Evolutionary conservation across 2,797 vertebrate species (phyloP), one percentile per base, ranked within the genome.

Genomic region (Semotilus atromaculatus): DNA sequence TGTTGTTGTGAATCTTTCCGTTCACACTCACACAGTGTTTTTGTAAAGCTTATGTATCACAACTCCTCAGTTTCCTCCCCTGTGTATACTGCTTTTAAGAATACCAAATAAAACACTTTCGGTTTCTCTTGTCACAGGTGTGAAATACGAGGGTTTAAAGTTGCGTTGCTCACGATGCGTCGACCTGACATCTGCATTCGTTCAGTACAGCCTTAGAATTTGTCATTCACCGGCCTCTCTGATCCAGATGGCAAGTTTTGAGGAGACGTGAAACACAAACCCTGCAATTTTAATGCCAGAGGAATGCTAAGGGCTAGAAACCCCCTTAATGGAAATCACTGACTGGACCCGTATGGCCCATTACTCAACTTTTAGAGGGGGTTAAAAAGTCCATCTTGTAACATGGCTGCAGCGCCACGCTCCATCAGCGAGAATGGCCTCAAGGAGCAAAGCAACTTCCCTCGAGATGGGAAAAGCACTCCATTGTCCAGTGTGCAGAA

Each of bases 161-260:
- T 60, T 1, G 23, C 43, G 70, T n/a, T 72, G 29, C 29, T 45
- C 82, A 18, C 14, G 62, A 45, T 60, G 53, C 16, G 38, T 80
- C 10, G 51, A 5, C 60, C 76, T 31, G 81, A 86, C 82, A 86
- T 85, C 87, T 86, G 86, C 79, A 29, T 73, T 62, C 70, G 67
- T 74, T 89, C 75, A 80, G 68, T 80, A 64, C 43, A 11, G 10
- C 53, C 38, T 13, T 7, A 7, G 66, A 67, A 76, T 82, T 68
- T 45, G 83, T 84, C 79, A 23, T 70, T 90, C 80, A 23, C 38
- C 66, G 19, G 23, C 26, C 26, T 43, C 83, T 78, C 70, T 19
- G 31, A 40, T 82, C 86, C 88, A 88, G 84, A 86, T 88, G 87
- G 75, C 18, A 64, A 71, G 83, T 88, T 87, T 84, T 71, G 74